Conservation (phyloP, 2,797 vertebrate species). For the Chelon auratus region DNA sequence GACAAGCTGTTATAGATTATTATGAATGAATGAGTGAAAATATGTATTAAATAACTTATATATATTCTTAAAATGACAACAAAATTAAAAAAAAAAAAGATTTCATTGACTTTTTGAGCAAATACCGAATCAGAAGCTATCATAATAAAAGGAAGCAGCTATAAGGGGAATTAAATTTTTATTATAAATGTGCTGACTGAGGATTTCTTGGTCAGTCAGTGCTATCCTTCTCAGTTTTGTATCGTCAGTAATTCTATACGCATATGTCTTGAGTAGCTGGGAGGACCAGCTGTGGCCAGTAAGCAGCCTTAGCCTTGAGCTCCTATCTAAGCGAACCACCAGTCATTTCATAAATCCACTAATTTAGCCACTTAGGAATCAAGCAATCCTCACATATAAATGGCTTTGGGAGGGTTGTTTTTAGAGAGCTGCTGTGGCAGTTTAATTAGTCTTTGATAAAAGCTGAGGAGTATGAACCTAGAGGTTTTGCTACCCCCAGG, state of each 20-base stretch:
- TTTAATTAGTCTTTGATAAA: conserved; percentile 59
- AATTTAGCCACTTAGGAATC: conserved; percentile 39
- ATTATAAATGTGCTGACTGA: too few relatives aligned
- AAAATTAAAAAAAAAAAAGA: too few relatives aligned
- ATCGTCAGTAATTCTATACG: background rate
- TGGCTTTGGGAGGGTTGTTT: conserved; percentile 28
- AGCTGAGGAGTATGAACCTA: conserved; percentile 34
- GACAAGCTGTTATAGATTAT: too few relatives aligned
- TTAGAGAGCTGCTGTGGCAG: conserved; percentile 31
- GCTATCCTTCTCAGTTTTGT: background rate
- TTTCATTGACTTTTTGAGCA: too few relatives aligned
- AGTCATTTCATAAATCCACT: conserved; percentile 36
- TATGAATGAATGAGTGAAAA: too few relatives aligned
- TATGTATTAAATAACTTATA: too few relatives aligned
- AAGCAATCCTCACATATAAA: conserved; percentile 30
- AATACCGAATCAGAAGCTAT: too few relatives aligned
- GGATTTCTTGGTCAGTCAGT: background rate
- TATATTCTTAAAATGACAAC: too few relatives aligned
- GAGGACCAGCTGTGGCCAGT: background rate
- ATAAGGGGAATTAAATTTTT: too few relatives aligned
- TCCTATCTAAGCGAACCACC: conserved; percentile 3
- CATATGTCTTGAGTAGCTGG: background rate
- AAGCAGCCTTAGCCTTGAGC: background rate
- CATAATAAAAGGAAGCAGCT: too few relatives aligned
- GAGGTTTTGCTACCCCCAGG: conserved; percentile 25